Conservation (phyloP, 1,140 invertebrate species). For the Himalopsyche phryganea region DNA sequence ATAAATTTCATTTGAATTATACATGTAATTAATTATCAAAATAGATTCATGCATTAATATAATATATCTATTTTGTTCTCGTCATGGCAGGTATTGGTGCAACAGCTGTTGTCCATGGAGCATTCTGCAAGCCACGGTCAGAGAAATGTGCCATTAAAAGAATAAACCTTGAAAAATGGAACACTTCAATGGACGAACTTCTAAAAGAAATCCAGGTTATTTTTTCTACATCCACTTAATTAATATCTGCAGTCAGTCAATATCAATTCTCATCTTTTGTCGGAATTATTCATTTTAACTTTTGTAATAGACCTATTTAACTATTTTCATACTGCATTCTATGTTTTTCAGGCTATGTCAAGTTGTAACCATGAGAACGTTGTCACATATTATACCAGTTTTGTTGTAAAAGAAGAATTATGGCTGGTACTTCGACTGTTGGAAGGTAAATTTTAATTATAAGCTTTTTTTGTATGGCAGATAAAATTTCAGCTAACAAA, state of each 20-base stretch:
- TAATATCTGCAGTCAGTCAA: background rate
- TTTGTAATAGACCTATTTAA: too few species aligned
- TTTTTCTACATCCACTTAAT: too few species aligned
- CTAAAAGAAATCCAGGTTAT: conserved; percentile 84
- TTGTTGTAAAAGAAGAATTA: conserved; percentile 96
- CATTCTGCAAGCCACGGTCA: conserved; percentile 87
- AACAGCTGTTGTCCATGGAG: conserved; percentile 93
- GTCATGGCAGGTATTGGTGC: conserved; percentile 70
- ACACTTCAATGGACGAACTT: conserved; percentile 97
- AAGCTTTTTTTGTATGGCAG: background rate
- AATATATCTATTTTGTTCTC: too few species aligned
- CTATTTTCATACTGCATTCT: too few species aligned
- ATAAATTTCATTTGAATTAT: too few species aligned
- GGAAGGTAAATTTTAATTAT: conserved; percentile 48
- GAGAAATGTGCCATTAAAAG: conserved; percentile 98
- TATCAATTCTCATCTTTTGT: too few species aligned
- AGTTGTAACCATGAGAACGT: conserved; percentile 99
- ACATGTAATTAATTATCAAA: too few species aligned
- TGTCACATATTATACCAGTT: conserved; percentile 98
- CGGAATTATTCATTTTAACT: too few species aligned
- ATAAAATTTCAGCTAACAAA: too few species aligned
- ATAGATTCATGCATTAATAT: too few species aligned
- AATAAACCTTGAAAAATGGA: conserved; percentile 99
- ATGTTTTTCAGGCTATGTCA: conserved; percentile 85
- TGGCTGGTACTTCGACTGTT: conserved; percentile 92